A percentile compares a stretch with the other conserved stretches of the same genome.
phyloP scores from a whole-genome alignment of 37 sponge, comb jelly and placozoan genomes.

The Spongia lamella region DNA sequence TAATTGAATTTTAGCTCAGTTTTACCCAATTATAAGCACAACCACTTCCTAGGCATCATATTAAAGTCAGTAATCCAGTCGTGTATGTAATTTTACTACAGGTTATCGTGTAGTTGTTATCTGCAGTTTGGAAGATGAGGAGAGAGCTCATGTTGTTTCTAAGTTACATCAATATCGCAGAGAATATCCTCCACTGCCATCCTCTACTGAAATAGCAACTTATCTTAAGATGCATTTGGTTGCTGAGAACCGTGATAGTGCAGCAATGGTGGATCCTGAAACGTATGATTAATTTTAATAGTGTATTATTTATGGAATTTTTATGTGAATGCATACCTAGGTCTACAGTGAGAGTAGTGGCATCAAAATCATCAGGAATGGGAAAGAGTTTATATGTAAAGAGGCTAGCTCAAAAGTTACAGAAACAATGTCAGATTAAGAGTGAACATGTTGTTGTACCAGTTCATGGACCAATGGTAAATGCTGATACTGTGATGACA shows the following conservation, averaged over 20 bases:
- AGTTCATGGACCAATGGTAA: slow-evolving; percentile 61
- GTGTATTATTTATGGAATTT: too few relatives aligned
- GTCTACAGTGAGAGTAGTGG: slow-evolving; percentile 22
- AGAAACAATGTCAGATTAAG: background rate
- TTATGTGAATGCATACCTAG: background rate
- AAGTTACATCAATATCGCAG: slow-evolving; percentile 24
- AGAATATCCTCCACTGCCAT: background rate
- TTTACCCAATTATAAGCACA: too few relatives aligned
- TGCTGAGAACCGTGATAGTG: too few relatives aligned
- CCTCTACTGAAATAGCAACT: background rate
- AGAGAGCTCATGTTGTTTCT: slow-evolving; percentile 52
- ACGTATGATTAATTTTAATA: too few relatives aligned
- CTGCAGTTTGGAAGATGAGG: slow-evolving; percentile 67
- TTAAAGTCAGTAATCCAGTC: too few relatives aligned
- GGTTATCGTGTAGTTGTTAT: slow-evolving; percentile 59
- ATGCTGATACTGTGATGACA: slow-evolving; percentile 37
- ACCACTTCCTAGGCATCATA: too few relatives aligned
- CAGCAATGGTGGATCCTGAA: too few relatives aligned
- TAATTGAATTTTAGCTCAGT: too few relatives aligned
- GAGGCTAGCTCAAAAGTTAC: slow-evolving; percentile 35
- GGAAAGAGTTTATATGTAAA: slow-evolving; percentile 68
- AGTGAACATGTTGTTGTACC: slow-evolving; percentile 17
- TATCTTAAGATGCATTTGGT: slow-evolving; percentile 29
- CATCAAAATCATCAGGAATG: slow-evolving; percentile 65
- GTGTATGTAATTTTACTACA: too few relatives aligned